Evolutionary conservation across 2,113 vertebrate species (phyloP).

Genomic region (Atlantisia rogersi): DNA sequence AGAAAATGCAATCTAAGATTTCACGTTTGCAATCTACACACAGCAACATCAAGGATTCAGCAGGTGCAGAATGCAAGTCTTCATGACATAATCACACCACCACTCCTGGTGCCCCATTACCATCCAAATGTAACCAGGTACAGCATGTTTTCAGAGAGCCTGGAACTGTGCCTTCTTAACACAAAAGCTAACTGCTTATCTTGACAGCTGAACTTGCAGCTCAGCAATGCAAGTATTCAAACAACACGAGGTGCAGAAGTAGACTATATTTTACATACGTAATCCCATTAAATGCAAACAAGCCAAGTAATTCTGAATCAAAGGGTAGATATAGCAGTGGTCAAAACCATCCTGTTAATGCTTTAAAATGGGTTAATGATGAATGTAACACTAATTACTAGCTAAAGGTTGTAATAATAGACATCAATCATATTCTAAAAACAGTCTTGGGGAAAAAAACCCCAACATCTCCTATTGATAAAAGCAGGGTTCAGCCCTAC

Average conservation of each 20-base stretch:
- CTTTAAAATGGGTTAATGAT: neutral
- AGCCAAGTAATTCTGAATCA: neutral
- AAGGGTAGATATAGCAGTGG: neutral
- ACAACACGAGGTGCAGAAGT: neutral
- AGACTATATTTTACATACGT: neutral
- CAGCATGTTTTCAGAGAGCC: neutral
- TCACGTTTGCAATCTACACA: neutral
- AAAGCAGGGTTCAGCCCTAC: neutral
- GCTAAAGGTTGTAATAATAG: slow-evolving; percentile 4
- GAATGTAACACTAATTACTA: neutral
- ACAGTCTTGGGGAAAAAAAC: neutral
- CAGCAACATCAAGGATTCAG: neutral
- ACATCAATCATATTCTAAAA: slow-evolving; percentile 15
- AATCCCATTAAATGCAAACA: neutral
- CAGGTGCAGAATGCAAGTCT: neutral
- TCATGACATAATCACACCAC: neutral
- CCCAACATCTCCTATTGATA: neutral
- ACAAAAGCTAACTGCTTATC: neutral
- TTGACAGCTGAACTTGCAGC: neutral
- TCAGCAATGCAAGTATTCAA: neutral
- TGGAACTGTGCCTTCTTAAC: neutral
- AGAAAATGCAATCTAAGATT: accelerated
- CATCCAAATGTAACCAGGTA: neutral
- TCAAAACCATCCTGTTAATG: neutral
- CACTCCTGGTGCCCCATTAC: neutral